Evolutionary conservation across 2,888 invertebrate species (phyloP).

Genomic region (Myathropa florea): DNA sequence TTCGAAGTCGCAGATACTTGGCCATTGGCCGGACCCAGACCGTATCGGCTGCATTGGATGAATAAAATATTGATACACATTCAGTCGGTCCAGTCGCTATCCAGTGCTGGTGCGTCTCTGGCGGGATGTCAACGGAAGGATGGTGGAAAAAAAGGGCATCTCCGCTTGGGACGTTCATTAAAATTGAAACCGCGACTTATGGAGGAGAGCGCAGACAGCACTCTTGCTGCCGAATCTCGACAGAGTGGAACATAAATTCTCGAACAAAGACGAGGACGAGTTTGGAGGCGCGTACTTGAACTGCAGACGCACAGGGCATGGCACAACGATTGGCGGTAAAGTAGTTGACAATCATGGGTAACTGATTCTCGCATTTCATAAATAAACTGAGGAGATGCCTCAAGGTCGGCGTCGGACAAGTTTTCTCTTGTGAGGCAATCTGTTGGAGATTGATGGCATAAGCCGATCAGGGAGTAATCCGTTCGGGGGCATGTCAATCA

Average conservation of each 20-base stretch:
- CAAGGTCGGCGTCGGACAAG: slow-evolving; percentile 6
- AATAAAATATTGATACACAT: slow-evolving; percentile 62
- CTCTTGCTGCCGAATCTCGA: slow-evolving; percentile 48
- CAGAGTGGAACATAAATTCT: slow-evolving; percentile 41
- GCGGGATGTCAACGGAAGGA: slow-evolving; percentile 34
- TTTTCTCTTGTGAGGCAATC: not conserved
- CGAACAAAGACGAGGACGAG: slow-evolving; percentile 8
- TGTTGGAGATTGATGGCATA: not conserved
- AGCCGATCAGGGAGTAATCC: not conserved
- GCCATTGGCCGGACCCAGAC: slow-evolving; percentile 8
- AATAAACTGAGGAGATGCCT: slow-evolving; percentile 13
- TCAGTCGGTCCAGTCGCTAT: not conserved
- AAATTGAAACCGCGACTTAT: slow-evolving; percentile 49
- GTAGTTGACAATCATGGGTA: not conserved
- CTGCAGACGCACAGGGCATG: slow-evolving; percentile 6
- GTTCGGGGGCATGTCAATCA: not conserved
- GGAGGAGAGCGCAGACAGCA: slow-evolving; percentile 37
- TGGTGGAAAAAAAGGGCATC: slow-evolving; percentile 23
- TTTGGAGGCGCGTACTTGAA: not conserved
- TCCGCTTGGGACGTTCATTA: slow-evolving; percentile 48
- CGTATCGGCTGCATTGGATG: slow-evolving; percentile 50
- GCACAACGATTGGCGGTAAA: not conserved
- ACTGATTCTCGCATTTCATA: slow-evolving; percentile 32
- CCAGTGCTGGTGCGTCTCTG: slow-evolving; percentile 2
- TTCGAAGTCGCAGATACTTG: slow-evolving; percentile 25